Conservation (phyloP, 1,140 invertebrate species). For the Acyrthosiphon pisum region DNA sequence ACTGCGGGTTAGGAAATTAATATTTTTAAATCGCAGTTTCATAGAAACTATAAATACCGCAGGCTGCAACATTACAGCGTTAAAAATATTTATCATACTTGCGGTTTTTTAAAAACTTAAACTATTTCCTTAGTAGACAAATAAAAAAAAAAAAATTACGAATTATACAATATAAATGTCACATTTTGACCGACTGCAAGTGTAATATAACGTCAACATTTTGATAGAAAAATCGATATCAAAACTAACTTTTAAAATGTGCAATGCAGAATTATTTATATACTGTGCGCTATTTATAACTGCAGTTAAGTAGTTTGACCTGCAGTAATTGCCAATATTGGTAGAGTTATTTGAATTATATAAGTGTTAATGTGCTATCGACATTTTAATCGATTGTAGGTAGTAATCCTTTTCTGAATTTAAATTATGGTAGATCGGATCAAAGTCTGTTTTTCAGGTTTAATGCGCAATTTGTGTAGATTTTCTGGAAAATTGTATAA, state of each 20-base stretch:
- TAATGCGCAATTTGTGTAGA: neutral
- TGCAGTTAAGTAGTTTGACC: neutral
- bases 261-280: neutral
- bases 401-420: neutral
- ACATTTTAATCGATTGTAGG: no score
- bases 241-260: neutral
- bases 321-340: no score
- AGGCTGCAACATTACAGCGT: neutral
- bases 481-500: neutral
- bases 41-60: neutral
- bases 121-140: neutral
- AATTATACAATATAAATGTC: neutral
- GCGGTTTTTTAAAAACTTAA: neutral
- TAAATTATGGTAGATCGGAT: neutral
- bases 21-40: neutral
- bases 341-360: neutral
- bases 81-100: neutral
- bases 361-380: no score
- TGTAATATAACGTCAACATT: neutral
- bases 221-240: neutral
- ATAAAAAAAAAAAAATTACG: neutral
- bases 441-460: neutral
- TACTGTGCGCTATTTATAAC: neutral
- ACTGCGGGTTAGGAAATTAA: neutral
- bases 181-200: neutral